Base-by-base conservation (phyloP, 2,888 invertebrate genomes). In the Mesochorus sp. region DNA sequence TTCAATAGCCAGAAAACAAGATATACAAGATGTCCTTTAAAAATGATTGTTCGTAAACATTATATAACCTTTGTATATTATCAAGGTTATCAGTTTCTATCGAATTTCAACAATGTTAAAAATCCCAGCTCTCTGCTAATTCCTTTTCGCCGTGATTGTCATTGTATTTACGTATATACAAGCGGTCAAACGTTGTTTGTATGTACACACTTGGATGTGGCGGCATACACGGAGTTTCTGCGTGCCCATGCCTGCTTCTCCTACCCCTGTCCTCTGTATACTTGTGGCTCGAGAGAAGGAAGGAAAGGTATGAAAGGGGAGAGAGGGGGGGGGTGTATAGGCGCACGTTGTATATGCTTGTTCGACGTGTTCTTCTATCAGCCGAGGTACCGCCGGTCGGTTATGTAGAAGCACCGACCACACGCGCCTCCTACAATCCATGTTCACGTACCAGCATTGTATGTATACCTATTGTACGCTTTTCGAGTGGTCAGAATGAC, bases 361-460 rank as follows among this genome's bases (percentile, higher is more conserved):
- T 66, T 67, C 59, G 44, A 14, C 55, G 47, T 62, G 73, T 73
- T 77, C 59, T n/a, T 31, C 73, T 61, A 68, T 68, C 73, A 68
- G 67, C 37, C 68, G 61, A 49, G 57, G 67, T 73, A 73, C 72
- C 61, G 53, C 31, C 68, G 39, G 61, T 59, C 19, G 67, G 37
- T 62, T 26, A 47, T 68, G 44, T 73, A 26, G 61, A n/a, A n/a
- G 19, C 31, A 6, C 21, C 34, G 62, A 42, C 53, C 73, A 62
- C 61, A 57, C 61, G 73, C 73, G 67, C 61, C 67, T 61, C 24
- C 28, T 24, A 49, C 61, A n/a, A 73, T 77, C 55, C 73, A 34
- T 31, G 47, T 66, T 57, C 26, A 19, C 5, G 59, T 49, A 62
- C 55, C 19, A 59, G 39, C 67, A 67, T 53, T 47, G 53, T 47